These are phyloP conservation scores for Rhinogobius similis DNA, from an alignment of 2,113 vertebrate genomes.

Conservation along the genomic window DNA sequence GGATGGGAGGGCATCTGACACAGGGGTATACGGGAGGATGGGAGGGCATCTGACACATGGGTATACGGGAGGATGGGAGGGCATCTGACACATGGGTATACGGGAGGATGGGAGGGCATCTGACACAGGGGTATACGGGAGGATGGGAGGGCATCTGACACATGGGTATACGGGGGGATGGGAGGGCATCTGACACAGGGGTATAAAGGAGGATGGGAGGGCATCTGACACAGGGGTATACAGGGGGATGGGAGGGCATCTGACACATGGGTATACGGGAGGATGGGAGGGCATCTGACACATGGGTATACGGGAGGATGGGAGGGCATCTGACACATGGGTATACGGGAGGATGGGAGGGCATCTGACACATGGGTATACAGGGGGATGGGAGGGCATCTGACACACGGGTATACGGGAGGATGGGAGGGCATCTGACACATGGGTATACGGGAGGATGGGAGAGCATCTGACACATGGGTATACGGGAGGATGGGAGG, in stretches of 20 bases:
- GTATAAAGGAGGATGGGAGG: too few species aligned
- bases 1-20: background rate
- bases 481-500: too few species aligned
- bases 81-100: background rate
- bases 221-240: background rate
- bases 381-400: background rate
- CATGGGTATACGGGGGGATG: too few species aligned
- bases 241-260: background rate
- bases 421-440: background rate
- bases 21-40: too few species aligned
- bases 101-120: background rate
- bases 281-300: background rate
- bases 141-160: background rate
- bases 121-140: too few species aligned
- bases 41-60: background rate
- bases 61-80: too few species aligned
- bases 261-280: too few species aligned
- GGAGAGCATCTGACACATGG: background rate
- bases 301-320: too few species aligned
- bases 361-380: background rate
- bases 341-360: too few species aligned
- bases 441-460: too few species aligned
- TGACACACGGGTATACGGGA: too few species aligned
- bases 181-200: background rate
- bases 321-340: background rate